phyloP scores from a whole-genome alignment of 2,113 vertebrate genomes.

The Ondatra zibethicus region DNA sequence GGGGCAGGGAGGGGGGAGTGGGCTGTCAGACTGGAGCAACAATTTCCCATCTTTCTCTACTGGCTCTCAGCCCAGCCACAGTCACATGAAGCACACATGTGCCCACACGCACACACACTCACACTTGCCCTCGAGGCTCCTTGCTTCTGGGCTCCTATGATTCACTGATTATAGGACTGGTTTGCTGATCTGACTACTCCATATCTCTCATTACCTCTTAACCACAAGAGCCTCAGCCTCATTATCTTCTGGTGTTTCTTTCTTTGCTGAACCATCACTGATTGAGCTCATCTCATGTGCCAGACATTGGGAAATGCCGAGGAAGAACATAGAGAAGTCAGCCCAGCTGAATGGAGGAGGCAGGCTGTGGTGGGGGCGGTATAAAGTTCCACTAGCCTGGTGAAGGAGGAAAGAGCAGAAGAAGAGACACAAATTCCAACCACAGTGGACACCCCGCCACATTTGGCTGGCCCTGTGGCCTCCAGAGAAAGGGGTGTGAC shows the following conservation, averaged over 20 bases:
- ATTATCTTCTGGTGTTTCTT: neutral
- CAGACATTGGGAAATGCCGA: neutral
- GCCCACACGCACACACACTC: neutral
- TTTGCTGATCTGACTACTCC: neutral
- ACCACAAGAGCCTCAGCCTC: neutral
- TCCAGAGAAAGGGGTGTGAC: neutral
- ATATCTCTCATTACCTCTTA: neutral
- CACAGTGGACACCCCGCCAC: rapidly evolving
- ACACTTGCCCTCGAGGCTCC: neutral
- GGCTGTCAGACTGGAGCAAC: neutral
- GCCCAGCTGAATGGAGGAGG: neutral
- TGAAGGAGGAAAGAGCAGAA: neutral
- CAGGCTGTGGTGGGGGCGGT: neutral
- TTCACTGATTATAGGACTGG: neutral
- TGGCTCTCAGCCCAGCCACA: neutral
- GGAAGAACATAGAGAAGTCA: neutral
- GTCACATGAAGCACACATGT: neutral
- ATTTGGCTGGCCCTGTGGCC: neutral
- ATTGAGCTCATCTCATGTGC: neutral
- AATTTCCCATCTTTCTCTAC: rapidly evolving
- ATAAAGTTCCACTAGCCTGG: neutral
- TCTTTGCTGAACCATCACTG: conserved; percentile 13
- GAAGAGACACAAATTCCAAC: neutral
- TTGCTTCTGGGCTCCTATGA: neutral
- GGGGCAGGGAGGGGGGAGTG: too few relatives aligned